These are phyloP conservation scores for Actinopyga echinites DNA, from an alignment of 53 echinoderm and acorn worm genomes.

Conservation along the genomic window DNA sequence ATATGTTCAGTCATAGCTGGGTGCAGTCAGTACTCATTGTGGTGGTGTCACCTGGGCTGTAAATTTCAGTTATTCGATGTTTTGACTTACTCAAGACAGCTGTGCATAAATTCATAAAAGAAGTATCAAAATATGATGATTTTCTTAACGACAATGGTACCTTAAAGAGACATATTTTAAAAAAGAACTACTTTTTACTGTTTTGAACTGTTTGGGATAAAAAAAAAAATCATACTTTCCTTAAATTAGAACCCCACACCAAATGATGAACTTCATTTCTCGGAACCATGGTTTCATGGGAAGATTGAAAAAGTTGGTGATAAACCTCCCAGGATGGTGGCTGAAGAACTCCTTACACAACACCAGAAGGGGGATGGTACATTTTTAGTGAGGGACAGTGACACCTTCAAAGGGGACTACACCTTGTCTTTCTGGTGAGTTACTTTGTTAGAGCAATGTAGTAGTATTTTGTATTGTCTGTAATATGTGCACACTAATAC, in stretches of 20 bases:
- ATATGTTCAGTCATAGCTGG: too few relatives aligned
- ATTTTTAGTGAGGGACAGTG: slow-evolving; percentile 94
- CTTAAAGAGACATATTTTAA: not conserved
- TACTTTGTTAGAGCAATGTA: not conserved
- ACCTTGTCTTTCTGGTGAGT: slow-evolving; percentile 95
- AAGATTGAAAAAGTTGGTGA: slow-evolving; percentile 80
- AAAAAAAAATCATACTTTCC: not conserved
- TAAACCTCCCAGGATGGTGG: slow-evolving; percentile 66
- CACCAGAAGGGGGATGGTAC: slow-evolving; percentile 96
- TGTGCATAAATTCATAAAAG: not conserved
- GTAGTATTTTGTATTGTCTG: too few relatives aligned
- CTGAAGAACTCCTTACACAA: slow-evolving; percentile 81
- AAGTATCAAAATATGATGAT: not conserved
- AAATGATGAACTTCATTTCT: slow-evolving; percentile 93
- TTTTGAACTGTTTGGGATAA: not conserved
- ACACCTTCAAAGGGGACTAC: slow-evolving; percentile 98
- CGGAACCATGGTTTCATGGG: slow-evolving; percentile 98
- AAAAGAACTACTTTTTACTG: not conserved
- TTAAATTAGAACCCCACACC: slow-evolving; percentile 65
- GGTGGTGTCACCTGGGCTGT: too few relatives aligned
- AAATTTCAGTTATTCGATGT: too few relatives aligned
- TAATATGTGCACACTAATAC: too few relatives aligned
- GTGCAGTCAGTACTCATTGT: too few relatives aligned
- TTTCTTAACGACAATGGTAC: not conserved
- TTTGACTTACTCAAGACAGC: too few relatives aligned